phyloP scores from a whole-genome alignment of 2,888 invertebrate species.

The Tinea pellionella region DNA sequence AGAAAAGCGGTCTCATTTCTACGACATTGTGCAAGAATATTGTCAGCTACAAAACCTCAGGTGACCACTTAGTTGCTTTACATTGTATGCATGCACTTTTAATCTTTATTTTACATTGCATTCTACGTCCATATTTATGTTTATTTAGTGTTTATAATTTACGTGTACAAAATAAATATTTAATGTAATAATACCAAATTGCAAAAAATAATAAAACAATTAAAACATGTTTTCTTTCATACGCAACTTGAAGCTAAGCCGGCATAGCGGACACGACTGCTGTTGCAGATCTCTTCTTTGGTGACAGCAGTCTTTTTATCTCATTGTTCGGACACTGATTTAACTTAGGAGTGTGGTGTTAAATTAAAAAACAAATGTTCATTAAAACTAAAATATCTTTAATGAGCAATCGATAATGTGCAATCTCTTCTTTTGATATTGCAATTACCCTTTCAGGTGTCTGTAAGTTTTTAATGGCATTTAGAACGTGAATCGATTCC shows the following conservation, averaged over 20 bases:
- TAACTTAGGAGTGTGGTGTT: no score
- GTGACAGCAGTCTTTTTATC: no score
- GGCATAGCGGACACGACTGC: no score
- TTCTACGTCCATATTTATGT: no score
- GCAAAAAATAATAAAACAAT: no score
- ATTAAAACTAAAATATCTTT: not conserved
- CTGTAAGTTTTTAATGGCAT: not conserved
- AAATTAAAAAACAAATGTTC: not conserved
- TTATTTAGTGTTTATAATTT: no score
- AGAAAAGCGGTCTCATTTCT: not conserved
- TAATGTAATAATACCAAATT: no score
- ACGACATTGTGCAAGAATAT: not conserved
- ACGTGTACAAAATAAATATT: no score
- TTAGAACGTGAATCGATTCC: not conserved
- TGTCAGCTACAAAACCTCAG: slow-evolving; percentile 2
- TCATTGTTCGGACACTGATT: no score
- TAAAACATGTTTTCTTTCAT: no score
- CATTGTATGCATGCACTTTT: not conserved
- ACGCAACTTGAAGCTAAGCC: no score
- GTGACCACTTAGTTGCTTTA: slow-evolving; percentile 1
- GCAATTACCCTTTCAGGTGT: not conserved
- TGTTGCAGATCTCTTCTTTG: no score
- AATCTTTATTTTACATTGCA: not conserved
- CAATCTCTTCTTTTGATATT: not conserved
- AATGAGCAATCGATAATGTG: not conserved